These are phyloP conservation scores for Timema podura DNA, from an alignment of 2,888 invertebrate species.

Conservation along the genomic window DNA sequence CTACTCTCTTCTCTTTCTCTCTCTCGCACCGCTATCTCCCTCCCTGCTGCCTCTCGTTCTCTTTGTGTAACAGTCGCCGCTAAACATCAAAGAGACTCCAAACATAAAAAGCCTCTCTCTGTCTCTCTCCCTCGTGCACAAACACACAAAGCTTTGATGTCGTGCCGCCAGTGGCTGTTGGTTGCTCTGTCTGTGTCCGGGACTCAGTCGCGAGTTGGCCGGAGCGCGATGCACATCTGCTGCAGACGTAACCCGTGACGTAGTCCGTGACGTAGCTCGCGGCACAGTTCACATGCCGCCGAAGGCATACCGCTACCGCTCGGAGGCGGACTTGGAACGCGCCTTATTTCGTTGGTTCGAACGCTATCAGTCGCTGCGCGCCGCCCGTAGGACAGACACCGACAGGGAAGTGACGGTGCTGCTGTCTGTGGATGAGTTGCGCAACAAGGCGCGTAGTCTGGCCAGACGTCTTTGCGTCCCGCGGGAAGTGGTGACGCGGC, in stretches of 20 bases:
- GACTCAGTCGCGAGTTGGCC: no score
- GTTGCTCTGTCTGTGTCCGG: no score
- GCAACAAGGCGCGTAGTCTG: conserved; percentile 21
- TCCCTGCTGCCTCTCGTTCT: conserved; percentile 1
- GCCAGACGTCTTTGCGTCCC: conserved; percentile 27
- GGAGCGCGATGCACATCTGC: no score
- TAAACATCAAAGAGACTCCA: conserved; percentile 11
- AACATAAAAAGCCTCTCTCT: conserved; percentile 5
- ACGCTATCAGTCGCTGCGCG: conserved; percentile 27
- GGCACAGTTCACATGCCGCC: no score
- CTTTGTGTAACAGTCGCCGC: conserved; percentile 14
- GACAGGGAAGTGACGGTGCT: conserved; percentile 10
- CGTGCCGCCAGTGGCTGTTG: neutral
- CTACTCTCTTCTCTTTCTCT: neutral
- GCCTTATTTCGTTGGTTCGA: conserved; percentile 37
- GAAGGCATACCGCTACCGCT: conserved; percentile 18
- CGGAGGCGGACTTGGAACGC: conserved; percentile 37
- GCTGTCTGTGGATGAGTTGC: conserved; percentile 25
- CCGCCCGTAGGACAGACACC: no score
- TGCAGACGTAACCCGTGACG: no score
- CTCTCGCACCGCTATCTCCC: neutral
- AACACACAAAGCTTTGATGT: conserved; percentile 13
- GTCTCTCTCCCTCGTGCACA: neutral
- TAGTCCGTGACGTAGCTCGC: no score
- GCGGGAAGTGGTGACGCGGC: conserved; percentile 25